These are phyloP conservation scores for Siderastrea radians DNA, from an alignment of 92 coral and sea anemone species.

Conservation along the genomic window DNA sequence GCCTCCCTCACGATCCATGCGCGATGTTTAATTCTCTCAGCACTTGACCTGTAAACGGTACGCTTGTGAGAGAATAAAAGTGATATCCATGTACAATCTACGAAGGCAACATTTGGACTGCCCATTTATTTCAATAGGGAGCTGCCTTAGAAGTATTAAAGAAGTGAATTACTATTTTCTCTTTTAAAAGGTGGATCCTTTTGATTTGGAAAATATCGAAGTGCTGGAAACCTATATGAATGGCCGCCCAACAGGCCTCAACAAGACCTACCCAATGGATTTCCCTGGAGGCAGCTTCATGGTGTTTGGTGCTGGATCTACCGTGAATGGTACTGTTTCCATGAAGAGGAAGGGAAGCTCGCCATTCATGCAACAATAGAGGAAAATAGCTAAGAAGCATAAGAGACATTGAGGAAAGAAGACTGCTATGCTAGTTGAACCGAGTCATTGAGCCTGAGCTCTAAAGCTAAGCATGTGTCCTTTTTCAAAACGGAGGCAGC, in stretches of 20 bases:
- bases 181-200: slow-evolving; percentile 49
- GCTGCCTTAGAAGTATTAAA: too few relatives aligned
- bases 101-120: too few relatives aligned
- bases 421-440: too few relatives aligned
- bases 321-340: neutral
- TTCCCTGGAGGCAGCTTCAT: neutral
- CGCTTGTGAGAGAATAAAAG: too few relatives aligned
- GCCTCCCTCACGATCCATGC: too few relatives aligned
- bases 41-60: too few relatives aligned
- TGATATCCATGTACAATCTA: too few relatives aligned
- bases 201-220: slow-evolving; percentile 42
- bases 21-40: too few relatives aligned
- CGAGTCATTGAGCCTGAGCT: too few relatives aligned
- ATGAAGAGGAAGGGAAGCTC: neutral
- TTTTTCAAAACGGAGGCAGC: too few relatives aligned
- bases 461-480: too few relatives aligned
- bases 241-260: slow-evolving; percentile 38
- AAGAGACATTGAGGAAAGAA: neutral
- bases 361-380: neutral
- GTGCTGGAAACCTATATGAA: slow-evolving; percentile 55
- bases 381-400: neutral
- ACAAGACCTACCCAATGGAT: neutral
- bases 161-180: neutral
- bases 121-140: too few relatives aligned
- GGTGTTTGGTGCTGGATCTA: neutral